Evolutionary conservation across 2,113 vertebrate genomes (phyloP).

Genomic region (Erpornis zantholeuca): DNA sequence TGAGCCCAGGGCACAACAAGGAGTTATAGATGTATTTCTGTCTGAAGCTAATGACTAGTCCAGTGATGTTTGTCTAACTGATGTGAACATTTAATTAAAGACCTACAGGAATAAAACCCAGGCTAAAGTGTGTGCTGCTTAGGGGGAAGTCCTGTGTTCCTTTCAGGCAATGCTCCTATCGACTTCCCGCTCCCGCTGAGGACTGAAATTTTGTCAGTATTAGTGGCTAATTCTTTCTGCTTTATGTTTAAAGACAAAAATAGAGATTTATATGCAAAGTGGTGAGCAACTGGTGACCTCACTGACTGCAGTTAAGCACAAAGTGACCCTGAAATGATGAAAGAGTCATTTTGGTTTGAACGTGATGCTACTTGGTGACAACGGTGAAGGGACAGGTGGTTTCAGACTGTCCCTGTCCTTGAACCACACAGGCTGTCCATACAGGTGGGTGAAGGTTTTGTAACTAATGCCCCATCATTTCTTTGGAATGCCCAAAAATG

Average conservation of each 20-base stretch:
- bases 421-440: background rate
- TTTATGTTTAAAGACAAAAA: background rate
- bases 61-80: background rate
- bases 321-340: background rate
- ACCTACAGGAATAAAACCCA: background rate
- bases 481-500: background rate
- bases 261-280: background rate
- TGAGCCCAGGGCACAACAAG: background rate
- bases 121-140: background rate
- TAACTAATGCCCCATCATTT: background rate
- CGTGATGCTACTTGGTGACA: background rate
- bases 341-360: background rate
- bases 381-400: background rate
- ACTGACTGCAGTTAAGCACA: background rate
- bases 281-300: background rate
- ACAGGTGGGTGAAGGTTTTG: background rate
- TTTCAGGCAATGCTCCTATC: background rate
- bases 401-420: background rate
- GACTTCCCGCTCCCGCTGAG: background rate
- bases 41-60: constrained; percentile 6
- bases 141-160: background rate
- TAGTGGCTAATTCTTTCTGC: background rate
- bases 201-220: background rate
- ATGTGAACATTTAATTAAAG: background rate
- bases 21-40: background rate